Evolutionary conservation across 2,113 vertebrate genomes (phyloP).

Genomic region (Colinus virginianus): DNA sequence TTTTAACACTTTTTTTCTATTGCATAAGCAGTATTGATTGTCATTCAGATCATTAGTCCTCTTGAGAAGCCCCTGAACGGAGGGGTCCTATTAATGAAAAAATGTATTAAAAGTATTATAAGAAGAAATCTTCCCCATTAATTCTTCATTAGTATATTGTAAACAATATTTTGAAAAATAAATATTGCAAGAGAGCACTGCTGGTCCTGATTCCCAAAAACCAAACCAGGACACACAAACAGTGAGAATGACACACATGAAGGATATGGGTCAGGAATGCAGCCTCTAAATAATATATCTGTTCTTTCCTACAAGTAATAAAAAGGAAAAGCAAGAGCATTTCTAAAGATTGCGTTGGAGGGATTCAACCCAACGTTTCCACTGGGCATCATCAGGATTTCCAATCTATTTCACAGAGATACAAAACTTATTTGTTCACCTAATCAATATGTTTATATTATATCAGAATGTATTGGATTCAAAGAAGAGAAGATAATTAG

Average conservation of each 20-base stretch:
- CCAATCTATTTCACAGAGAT: not conserved
- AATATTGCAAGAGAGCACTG: not conserved
- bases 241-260: not conserved
- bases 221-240: not conserved
- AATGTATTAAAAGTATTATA: not conserved
- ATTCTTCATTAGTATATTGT: not conserved
- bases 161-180: not conserved
- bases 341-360: not conserved
- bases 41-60: not conserved
- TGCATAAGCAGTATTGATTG: not conserved
- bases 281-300: not conserved
- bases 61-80: not conserved
- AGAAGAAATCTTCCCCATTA: not conserved
- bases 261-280: not conserved
- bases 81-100: not conserved
- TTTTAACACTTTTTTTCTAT: not conserved
- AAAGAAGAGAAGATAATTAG: not conserved
- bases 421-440: not conserved
- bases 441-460: not conserved
- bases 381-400: not conserved
- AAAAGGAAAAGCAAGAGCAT: not conserved
- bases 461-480: not conserved
- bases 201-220: not conserved
- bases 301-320: not conserved
- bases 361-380: not conserved